These are phyloP conservation scores for Lethenteron camtschaticum DNA, from an alignment of 2,113 vertebrate genomes.

Conservation along the genomic window DNA sequence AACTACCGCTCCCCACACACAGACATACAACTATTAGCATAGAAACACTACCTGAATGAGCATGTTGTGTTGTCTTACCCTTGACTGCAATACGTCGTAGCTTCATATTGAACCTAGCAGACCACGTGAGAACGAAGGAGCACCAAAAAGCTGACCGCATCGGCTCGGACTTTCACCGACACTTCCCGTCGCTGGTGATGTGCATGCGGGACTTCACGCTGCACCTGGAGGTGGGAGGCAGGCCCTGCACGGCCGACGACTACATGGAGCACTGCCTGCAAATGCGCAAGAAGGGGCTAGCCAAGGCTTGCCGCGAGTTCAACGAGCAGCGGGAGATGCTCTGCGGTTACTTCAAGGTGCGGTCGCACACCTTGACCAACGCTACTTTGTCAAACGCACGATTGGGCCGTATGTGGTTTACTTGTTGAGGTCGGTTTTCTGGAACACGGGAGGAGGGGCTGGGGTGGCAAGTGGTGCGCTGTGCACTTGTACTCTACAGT, in stretches of 20 bases:
- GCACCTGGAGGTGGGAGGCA: constrained; percentile 9
- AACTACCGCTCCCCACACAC: no score
- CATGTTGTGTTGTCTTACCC: no score
- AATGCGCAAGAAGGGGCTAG: neutral
- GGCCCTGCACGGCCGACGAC: constrained; percentile 12
- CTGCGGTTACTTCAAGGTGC: no score
- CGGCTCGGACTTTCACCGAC: constrained; percentile 15
- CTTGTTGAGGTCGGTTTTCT: no score
- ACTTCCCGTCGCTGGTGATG: constrained; percentile 33
- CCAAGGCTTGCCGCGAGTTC: neutral
- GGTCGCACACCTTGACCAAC: no score
- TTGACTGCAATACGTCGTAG: neutral
- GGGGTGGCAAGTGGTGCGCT: no score
- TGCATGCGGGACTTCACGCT: constrained; percentile 24
- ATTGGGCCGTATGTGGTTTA: no score
- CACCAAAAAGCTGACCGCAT: constrained; percentile 7
- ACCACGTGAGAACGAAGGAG: neutral
- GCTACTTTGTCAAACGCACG: no score
- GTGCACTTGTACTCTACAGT: no score
- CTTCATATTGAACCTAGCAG: neutral
- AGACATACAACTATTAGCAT: no score
- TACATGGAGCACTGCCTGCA: constrained; percentile 15
- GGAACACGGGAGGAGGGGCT: no score
- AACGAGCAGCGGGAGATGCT: constrained; percentile 3
- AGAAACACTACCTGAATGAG: no score